phyloP scores from a whole-genome alignment of 2,888 invertebrate species.

The Gymnosoma rotundatum region DNA sequence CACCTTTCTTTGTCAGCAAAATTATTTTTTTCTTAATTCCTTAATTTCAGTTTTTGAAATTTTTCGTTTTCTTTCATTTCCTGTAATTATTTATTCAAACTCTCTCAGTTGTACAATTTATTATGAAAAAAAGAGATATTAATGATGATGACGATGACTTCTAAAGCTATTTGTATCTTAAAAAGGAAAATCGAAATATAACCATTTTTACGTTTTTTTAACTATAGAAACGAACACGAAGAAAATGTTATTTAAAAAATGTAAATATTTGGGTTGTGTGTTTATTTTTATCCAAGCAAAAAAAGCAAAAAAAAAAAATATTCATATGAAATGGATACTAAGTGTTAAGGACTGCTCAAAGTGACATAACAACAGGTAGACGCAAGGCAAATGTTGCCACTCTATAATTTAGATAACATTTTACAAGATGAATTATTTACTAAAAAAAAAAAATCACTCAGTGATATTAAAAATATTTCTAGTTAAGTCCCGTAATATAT shows the following conservation, averaged over 20 bases:
- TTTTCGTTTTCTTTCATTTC: background rate
- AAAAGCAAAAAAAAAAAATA: background rate
- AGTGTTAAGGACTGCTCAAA: background rate
- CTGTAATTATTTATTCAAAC: slow-evolving; percentile 21
- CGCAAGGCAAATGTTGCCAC: too few species aligned
- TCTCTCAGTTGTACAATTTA: slow-evolving; percentile 3
- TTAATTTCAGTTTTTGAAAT: slow-evolving; percentile 24
- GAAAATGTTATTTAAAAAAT: background rate
- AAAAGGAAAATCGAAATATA: background rate
- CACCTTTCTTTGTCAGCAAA: background rate
- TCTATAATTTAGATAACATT: too few species aligned
- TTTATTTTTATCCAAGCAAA: background rate
- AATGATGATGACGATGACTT: background rate
- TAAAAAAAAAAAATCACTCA: too few species aligned
- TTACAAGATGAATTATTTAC: too few species aligned
- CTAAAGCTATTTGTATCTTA: background rate
- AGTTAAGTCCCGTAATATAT: too few species aligned
- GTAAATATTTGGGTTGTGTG: background rate
- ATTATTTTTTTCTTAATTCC: background rate
- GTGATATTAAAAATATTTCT: too few species aligned
- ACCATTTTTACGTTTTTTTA: background rate
- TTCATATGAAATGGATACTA: background rate
- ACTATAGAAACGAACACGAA: background rate
- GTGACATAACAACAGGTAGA: too few species aligned
- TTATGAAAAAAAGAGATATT: background rate